These are phyloP conservation scores for Thryonomys swinderianus DNA, from an alignment of 2,113 vertebrate genomes.

Conservation along the genomic window DNA sequence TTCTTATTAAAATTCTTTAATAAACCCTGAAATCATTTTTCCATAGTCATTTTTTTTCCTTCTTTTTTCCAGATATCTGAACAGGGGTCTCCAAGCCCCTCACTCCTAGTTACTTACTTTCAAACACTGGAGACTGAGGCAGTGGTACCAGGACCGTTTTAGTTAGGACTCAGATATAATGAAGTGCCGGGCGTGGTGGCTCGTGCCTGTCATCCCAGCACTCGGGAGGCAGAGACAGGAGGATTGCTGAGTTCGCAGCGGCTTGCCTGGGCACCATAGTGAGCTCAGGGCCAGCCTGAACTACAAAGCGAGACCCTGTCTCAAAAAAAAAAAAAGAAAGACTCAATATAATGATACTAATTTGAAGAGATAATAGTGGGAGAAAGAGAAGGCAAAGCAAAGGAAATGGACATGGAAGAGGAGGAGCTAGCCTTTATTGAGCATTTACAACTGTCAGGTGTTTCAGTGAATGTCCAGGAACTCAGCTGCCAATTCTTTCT, in stretches of 20 bases:
- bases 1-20: conserved; percentile 21
- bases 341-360: too few relatives aligned
- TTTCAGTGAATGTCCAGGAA: neutral
- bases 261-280: too few relatives aligned
- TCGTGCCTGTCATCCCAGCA: too few relatives aligned
- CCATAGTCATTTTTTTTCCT: neutral
- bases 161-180: neutral
- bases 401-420: neutral
- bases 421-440: neutral
- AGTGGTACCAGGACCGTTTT: neutral
- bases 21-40: conserved; percentile 28
- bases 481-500: neutral
- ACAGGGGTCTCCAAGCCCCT: neutral
- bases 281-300: too few relatives aligned
- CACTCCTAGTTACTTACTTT: neutral
- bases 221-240: too few relatives aligned
- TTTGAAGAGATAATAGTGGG: neutral
- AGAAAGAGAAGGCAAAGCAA: neutral
- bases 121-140: neutral
- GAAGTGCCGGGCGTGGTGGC: too few relatives aligned
- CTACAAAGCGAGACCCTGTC: too few relatives aligned
- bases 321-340: too few relatives aligned
- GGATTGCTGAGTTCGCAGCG: too few relatives aligned
- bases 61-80: neutral
- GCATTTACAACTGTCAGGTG: neutral